Conservation (phyloP, 2,797 vertebrate species). For the Caiman crocodilus region DNA sequence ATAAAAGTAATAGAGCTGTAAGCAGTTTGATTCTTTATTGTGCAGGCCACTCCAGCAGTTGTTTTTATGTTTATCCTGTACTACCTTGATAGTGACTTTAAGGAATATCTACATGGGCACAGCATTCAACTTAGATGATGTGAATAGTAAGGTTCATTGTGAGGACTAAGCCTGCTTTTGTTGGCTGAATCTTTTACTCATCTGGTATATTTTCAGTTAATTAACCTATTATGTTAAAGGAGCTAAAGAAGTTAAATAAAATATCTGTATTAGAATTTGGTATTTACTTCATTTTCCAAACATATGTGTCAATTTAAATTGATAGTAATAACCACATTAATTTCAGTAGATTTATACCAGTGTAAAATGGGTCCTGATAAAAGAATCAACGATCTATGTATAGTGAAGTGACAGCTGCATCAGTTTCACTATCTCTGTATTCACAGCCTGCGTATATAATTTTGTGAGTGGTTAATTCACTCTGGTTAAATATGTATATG, state of each 20-base stretch:
- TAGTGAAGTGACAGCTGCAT: too few species aligned
- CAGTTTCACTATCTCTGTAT: not conserved
- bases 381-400: not conserved
- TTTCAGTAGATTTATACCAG: too few species aligned
- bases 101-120: not conserved
- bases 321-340: not conserved
- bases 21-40: not conserved
- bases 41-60: not conserved
- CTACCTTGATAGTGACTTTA: not conserved
- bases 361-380: not conserved
- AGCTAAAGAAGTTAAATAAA: not conserved
- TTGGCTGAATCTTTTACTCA: not conserved
- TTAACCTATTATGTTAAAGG: too few species aligned
- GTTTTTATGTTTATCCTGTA: not conserved
- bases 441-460: too few species aligned
- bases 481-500: not conserved
- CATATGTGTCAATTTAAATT: not conserved
- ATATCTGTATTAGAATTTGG: not conserved
- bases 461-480: too few species aligned
- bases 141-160: not conserved
- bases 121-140: not conserved
- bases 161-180: not conserved
- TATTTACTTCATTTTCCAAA: not conserved
- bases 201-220: not conserved
- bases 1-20: constrained; percentile 11